Evolutionary conservation across 2,797 vertebrate genomes (phyloP), one percentile per base, ranked within the genome.

Genomic region (Poecile montanus): DNA sequence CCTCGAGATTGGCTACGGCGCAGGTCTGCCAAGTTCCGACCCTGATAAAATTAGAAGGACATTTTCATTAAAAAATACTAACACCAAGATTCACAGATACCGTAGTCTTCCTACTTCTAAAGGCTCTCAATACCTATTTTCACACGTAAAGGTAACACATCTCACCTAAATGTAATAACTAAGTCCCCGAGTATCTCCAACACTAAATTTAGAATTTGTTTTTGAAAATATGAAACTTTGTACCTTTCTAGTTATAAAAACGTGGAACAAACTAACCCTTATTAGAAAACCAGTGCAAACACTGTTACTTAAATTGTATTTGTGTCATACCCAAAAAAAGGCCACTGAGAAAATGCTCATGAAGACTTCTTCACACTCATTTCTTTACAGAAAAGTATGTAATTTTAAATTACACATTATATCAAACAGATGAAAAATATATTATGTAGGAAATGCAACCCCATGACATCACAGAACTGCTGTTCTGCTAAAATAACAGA

Each of bases 21-120:
- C 89, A 99, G 97, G 96, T 99, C 99, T 7, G 99, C 99, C 97
- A 99, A 97, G 97, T 99, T 99, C 58, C 99, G 98, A 95, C 99
- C 99, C 99, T 99, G 91, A 82, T 32, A 89, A 94, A 90, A 96
- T 66, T 66, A 92, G 72, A 95, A 45, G 18, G 61, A 73, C 3
- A 25, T 83, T 91, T 91, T 93, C 62, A 82, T 62, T 3, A 47
- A 68, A 70, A 40, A 66, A 53, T 12, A 57, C 38, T 47, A 72
- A 92, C 62, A 53, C 3, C 30, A 70, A 75, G 44, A 56, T 36
- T 77, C 18, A 40, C 40, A 87, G 26, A 58, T 4, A 76, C 53
- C 13, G 6, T 51, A 53, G 42, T 68, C 51, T 81, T 91, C 80
- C 88, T 66, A 74, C 5, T 34, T 56, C 42, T 0, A 32, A 85